phyloP scores from a whole-genome alignment of 2,797 vertebrate species.

The Macropus fuliginosus region DNA sequence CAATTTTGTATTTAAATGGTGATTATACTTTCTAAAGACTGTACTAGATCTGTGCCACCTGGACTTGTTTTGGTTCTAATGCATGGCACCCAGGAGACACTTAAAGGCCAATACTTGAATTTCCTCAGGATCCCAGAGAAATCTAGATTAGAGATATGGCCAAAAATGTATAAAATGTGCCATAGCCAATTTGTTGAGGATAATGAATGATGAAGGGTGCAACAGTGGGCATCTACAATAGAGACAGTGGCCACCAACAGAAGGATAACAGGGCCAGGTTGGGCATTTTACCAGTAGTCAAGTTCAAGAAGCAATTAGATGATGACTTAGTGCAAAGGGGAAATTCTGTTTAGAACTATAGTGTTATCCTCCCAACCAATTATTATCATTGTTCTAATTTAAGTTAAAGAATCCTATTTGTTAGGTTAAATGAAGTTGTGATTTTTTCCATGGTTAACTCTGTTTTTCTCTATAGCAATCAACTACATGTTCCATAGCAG shows the following conservation, averaged over 20 bases:
- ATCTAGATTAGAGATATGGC: not conserved
- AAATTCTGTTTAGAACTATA: not conserved
- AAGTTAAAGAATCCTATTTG: no score
- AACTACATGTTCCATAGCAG: not conserved
- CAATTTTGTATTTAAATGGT: no score
- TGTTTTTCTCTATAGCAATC: not conserved
- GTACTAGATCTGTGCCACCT: no score
- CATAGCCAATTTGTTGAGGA: not conserved
- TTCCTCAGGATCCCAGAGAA: not conserved
- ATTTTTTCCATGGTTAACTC: not conserved
- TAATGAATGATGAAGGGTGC: not conserved
- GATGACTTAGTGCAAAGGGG: not conserved
- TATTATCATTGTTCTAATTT: not conserved
- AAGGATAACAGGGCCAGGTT: not conserved
- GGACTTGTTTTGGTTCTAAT: not conserved
- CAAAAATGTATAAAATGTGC: not conserved
- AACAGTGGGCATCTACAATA: not conserved
- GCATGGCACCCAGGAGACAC: no score
- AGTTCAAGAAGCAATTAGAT: not conserved
- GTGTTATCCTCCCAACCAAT: not conserved
- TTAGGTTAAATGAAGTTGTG: not conserved
- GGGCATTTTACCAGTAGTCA: not conserved
- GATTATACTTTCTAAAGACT: slow-evolving; percentile 68
- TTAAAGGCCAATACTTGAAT: not conserved
- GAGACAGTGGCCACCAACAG: not conserved